phyloP scores from a whole-genome alignment of 2,113 vertebrate species.

The Cololabis saira region DNA sequence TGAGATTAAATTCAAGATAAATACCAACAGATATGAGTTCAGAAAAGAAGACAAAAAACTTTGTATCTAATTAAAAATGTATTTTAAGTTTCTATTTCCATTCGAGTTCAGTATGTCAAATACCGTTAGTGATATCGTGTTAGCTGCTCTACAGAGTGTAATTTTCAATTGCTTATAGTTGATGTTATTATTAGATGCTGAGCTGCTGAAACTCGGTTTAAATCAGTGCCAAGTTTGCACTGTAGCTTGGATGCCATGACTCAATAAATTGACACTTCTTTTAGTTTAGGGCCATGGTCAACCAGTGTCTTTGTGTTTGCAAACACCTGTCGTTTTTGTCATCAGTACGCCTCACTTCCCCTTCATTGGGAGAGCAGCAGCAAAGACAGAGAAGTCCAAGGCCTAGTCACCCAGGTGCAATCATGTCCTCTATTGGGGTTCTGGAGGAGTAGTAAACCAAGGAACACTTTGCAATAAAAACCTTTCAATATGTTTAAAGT shows the following conservation, averaged over 20 bases:
- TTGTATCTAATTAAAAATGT: not conserved
- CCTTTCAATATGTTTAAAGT: slow-evolving; percentile 67
- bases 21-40: not conserved
- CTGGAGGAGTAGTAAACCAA: slow-evolving; percentile 62
- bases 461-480: slow-evolving; percentile 74
- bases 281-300: slow-evolving; percentile 81
- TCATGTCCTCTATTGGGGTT: slow-evolving; percentile 72
- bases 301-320: slow-evolving; percentile 71
- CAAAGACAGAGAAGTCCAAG: slow-evolving; percentile 54
- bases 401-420: slow-evolving; percentile 71
- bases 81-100: not conserved
- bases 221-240: slow-evolving; percentile 58
- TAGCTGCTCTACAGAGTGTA: not conserved
- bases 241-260: slow-evolving; percentile 54
- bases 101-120: not conserved
- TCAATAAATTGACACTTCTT: slow-evolving; percentile 78
- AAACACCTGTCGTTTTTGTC: slow-evolving; percentile 72
- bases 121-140: not conserved
- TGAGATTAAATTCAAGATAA: not conserved
- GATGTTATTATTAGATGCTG: too few species aligned
- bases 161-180: too few species aligned
- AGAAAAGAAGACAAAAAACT: not conserved
- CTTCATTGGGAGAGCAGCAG: slow-evolving; percentile 44
- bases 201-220: slow-evolving; percentile 47
- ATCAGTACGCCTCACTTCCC: slow-evolving; percentile 75